phyloP scores from a whole-genome alignment of 2,113 vertebrate genomes.

The Psophia crepitans region DNA sequence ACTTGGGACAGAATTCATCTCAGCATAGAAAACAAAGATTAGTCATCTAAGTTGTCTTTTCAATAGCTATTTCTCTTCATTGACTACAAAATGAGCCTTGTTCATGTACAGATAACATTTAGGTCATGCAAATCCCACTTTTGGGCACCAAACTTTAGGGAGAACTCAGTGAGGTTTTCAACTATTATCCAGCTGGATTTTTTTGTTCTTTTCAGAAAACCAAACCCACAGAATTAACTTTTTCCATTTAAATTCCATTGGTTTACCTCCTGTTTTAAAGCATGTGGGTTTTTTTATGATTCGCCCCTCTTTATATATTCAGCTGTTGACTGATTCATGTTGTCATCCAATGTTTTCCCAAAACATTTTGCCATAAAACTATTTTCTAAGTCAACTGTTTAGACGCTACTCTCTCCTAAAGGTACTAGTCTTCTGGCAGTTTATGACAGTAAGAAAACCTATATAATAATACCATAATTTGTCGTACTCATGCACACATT shows the following conservation, averaged over 20 bases:
- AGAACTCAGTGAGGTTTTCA: not conserved
- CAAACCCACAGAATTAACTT: not conserved
- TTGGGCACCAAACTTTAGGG: not conserved
- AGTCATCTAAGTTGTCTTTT: not conserved
- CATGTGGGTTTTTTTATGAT: not conserved
- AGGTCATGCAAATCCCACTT: not conserved
- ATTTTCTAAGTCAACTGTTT: not conserved
- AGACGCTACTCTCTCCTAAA: not conserved
- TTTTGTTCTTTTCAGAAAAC: not conserved
- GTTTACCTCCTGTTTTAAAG: not conserved
- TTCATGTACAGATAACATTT: not conserved
- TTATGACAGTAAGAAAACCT: not conserved
- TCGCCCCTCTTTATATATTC: not conserved
- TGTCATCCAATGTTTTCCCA: not conserved
- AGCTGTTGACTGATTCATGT: not conserved
- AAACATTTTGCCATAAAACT: not conserved
- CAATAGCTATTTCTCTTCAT: not conserved
- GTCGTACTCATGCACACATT: not conserved
- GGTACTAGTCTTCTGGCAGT: not conserved
- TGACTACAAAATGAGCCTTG: not conserved
- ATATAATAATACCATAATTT: not conserved
- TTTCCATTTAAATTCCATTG: not conserved
- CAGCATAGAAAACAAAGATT: not conserved
- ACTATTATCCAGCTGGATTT: not conserved
- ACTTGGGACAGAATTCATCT: not conserved